Evolutionary conservation across 2,888 invertebrate species (phyloP).

Genomic region (Athalia rosae): DNA sequence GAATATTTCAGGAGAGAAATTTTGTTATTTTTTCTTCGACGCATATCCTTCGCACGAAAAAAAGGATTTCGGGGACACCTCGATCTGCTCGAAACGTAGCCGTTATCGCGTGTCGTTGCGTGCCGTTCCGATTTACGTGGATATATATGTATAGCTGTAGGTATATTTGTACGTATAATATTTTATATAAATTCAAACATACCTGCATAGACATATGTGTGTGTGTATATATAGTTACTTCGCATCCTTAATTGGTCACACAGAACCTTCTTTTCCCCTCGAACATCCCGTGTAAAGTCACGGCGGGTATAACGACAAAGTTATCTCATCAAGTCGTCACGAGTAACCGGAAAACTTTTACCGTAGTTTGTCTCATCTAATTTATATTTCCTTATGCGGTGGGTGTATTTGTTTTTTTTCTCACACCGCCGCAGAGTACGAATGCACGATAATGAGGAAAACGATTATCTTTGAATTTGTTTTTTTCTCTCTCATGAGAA

Average conservation of each 20-base stretch:
- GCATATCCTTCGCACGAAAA: not conserved
- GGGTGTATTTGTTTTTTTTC: too few species aligned
- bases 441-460: too few species aligned
- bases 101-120: conserved; percentile 38
- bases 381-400: conserved; percentile 33
- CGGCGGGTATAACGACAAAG: conserved; percentile 52
- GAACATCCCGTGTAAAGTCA: conserved; percentile 48
- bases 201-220: too few species aligned
- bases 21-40: not conserved
- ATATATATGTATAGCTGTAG: not conserved
- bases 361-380: conserved; percentile 25
- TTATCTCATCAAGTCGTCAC: conserved; percentile 66
- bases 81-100: conserved; percentile 7
- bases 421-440: conserved; percentile 14
- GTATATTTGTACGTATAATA: too few species aligned
- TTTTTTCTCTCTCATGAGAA: too few species aligned
- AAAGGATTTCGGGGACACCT: conserved; percentile 17
- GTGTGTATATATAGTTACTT: too few species aligned
- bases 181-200: too few species aligned
- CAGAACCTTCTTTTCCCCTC: too few species aligned
- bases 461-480: too few species aligned
- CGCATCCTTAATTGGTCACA: not conserved
- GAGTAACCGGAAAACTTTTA: conserved; percentile 52
- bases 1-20: not conserved
- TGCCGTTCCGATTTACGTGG: conserved; percentile 26